A percentile compares a stretch with the other conserved stretches of the same genome.
Conservation (phyloP, 2,888 invertebrate genomes). For the Lymantria dispar region DNA sequence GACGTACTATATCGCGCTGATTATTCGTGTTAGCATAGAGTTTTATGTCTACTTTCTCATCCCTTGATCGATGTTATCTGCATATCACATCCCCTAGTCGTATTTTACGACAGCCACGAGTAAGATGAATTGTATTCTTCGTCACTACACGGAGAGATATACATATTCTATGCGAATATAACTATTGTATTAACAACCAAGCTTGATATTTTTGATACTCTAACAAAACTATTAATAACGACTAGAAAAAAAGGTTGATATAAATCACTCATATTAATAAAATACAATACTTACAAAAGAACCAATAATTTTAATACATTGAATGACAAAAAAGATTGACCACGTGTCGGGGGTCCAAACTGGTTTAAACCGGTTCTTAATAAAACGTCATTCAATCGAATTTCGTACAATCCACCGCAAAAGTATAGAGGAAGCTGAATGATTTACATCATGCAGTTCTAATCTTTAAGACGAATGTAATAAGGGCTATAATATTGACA, state of each 20-base stretch:
- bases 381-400: slow-evolving; percentile 75
- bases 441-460: slow-evolving; percentile 19
- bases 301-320: slow-evolving; percentile 69
- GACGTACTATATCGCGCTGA: too few species aligned
- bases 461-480: slow-evolving; percentile 12
- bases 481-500: slow-evolving; percentile 18
- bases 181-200: not conserved
- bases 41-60: too few species aligned
- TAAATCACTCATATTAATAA: slow-evolving; percentile 41
- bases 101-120: too few species aligned
- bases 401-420: slow-evolving; percentile 49
- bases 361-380: slow-evolving; percentile 71
- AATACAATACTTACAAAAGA: slow-evolving; percentile 55
- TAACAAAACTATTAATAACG: slow-evolving; percentile 9
- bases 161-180: too few species aligned
- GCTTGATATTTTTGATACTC: not conserved
- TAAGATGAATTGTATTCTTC: too few species aligned
- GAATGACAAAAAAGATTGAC: slow-evolving; percentile 69
- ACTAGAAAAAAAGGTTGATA: slow-evolving; percentile 10
- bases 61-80: too few species aligned
- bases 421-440: slow-evolving; percentile 15
- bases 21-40: too few species aligned
- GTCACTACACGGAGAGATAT: too few species aligned
- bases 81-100: too few species aligned
- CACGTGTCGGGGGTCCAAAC: slow-evolving; percentile 75